These are phyloP conservation scores for Callocephalon fimbriatum DNA, from an alignment of 2,113 vertebrate species.

Conservation along the genomic window DNA sequence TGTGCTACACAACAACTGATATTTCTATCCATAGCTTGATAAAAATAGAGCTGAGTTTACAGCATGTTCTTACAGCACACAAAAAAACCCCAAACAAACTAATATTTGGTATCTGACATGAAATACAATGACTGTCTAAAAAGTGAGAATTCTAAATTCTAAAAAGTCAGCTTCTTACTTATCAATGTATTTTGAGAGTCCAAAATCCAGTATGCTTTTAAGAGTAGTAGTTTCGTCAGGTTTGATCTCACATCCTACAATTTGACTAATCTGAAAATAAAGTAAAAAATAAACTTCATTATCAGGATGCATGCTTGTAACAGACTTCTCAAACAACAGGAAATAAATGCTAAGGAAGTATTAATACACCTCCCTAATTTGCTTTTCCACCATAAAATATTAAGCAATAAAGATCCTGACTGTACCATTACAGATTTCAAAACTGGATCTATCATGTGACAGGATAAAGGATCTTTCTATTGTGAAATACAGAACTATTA, in stretches of 20 bases:
- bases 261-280: slow-evolving; percentile 83
- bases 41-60: neutral
- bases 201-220: slow-evolving; percentile 83
- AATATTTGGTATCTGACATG: neutral
- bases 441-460: neutral
- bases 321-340: neutral
- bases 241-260: slow-evolving; percentile 82
- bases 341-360: neutral
- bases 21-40: neutral
- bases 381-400: neutral
- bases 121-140: neutral
- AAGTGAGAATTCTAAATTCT: neutral
- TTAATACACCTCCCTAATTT: neutral
- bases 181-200: slow-evolving; percentile 80
- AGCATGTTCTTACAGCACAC: neutral
- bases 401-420: neutral
- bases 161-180: slow-evolving; percentile 77
- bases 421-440: neutral
- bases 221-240: slow-evolving; percentile 81
- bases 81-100: neutral
- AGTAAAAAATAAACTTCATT: neutral
- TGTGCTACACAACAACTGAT: neutral
- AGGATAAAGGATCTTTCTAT: neutral
- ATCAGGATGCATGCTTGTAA: neutral
- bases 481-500: neutral